Evolutionary conservation across 2,797 vertebrate genomes (phyloP), one percentile per base, ranked within the genome.

Genomic region (Steatocranus sp.): DNA sequence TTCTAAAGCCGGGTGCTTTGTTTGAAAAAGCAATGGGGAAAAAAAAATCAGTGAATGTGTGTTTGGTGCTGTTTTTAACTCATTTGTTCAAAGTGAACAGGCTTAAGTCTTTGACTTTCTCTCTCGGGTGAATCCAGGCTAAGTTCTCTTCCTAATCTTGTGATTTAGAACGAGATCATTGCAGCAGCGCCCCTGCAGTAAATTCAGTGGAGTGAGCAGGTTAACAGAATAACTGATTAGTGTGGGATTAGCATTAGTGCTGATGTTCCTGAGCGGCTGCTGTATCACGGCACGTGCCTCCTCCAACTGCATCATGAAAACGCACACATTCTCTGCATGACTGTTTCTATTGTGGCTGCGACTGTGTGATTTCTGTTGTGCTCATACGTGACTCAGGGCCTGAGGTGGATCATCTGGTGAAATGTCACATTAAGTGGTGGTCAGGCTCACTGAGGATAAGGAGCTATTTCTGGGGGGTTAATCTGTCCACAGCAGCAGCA

Each of bases 391-490:
- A 48, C 27, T 85, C 41, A 12, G 54, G 76, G 25, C n/a, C 36
- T 17, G 3, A 46, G 4, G n/a, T 34, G 17, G 63, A 54, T 86
- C n/a, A 6, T 51, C 38, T 43, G 20, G 34, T 17, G 73, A 48
- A 34, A 36, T 18, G 3, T 36, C 2, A 8, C 34, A 30, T 38
- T 92, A 89, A 87, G 68, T 68, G 80, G 76, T 61, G 88, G 63
- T 80, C 73, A 86, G 85, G 84, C 58, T 89, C 76, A 86, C 36
- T 0, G 14, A 49, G 91, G 93, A 91, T 94, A 87, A 93, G 81
- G 74, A 32, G 80, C 87, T 94, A 90, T 92, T 88, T 79, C 66
- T 83, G 66, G 43, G 70, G 82, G 68, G 66, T 88, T 94, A 95
- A 93, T 88, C 92, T 89, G 38, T 66, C 41, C 7, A 8, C 56